Conservation (phyloP, 2,797 vertebrate genomes). For the Prionace glauca region DNA sequence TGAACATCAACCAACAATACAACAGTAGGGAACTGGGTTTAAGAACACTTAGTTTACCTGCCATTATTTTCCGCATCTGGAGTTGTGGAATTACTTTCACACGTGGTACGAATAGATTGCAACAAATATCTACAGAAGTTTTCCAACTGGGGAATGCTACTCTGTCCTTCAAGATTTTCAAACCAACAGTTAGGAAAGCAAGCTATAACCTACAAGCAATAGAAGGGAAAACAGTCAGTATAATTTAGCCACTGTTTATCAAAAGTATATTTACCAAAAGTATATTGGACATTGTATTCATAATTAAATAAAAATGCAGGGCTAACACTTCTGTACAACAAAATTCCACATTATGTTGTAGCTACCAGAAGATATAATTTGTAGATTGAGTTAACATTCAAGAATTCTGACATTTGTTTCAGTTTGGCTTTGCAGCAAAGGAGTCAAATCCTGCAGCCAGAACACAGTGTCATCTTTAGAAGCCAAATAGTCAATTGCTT, state of each 20-base stretch:
- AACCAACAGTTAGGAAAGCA: conserved; percentile 78
- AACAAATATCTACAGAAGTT: conserved; percentile 74
- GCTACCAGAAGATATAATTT: not conserved
- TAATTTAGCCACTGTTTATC: not conserved
- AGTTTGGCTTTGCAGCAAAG: not conserved
- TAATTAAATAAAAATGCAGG: not conserved
- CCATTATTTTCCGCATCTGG: conserved; percentile 47
- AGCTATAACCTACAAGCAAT: conserved; percentile 62
- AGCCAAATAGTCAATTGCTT: no score
- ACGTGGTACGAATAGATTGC: conserved; percentile 57
- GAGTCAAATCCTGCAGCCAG: not conserved
- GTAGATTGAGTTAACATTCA: not conserved
- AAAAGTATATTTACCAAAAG: not conserved
- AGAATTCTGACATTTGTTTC: not conserved
- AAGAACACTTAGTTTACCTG: conserved; percentile 46
- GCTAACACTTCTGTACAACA: not conserved
- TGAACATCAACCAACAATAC: not conserved
- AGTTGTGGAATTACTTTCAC: conserved; percentile 51
- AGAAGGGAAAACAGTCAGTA: conserved; percentile 11
- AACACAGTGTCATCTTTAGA: not conserved
- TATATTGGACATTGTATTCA: no score
- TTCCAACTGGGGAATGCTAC: conserved; percentile 65
- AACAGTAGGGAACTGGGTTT: no score
- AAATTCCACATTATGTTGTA: not conserved
- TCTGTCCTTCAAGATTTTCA: conserved; percentile 50